Base-by-base conservation (phyloP, 2,888 invertebrate genomes). In the Amphipoea lucens region DNA sequence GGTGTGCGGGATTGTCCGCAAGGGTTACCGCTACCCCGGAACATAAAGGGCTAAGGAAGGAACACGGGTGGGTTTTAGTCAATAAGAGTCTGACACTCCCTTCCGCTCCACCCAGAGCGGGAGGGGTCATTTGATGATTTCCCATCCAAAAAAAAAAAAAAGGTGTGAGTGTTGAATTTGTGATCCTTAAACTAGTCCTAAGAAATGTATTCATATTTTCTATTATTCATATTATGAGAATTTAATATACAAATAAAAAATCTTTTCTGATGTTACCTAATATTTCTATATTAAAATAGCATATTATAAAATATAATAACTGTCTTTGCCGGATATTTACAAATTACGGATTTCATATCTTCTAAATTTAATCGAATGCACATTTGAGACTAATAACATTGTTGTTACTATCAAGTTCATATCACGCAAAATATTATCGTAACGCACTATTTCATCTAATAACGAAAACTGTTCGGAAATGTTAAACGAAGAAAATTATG, bases 141-240 rank as follows among this genome's bases (percentile, higher is more conserved):
- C 29, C 29, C 29, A 29, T 29, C 29, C 29, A 29, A 29, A 29
- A 29, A 29, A 29, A 29, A 29, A 29, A 29, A 29, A 29, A 29
- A 87, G 79, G 83, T 91, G 93, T 95, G 95, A 93, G 92, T 94
- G 94, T 96, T 94, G 88, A 94, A 93, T 95, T 95, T 96, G 95
- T 96, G 95, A 96, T 95, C 93, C 91, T 94, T 92, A 94, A 92
- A 93, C 87, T 96, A 96, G 92, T 91, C 88, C 69, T 96, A 96
- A 96, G 95, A 95, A 96, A 95, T 95, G 92, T 95, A 96, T 95
- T 95, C 93, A 96, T 96, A 96, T 96, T 96, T 96, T 96, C 95
- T 95, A 96, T 95, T 95, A 95, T 93, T 93, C 92, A 88, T 94
- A 94, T 95, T 94, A 91, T 83, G 92, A 94, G 92, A 95, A 94